Evolutionary conservation across 2,888 invertebrate genomes (phyloP), one percentile per base, ranked within the genome.

Genomic region (Agriopis leucophaearia): DNA sequence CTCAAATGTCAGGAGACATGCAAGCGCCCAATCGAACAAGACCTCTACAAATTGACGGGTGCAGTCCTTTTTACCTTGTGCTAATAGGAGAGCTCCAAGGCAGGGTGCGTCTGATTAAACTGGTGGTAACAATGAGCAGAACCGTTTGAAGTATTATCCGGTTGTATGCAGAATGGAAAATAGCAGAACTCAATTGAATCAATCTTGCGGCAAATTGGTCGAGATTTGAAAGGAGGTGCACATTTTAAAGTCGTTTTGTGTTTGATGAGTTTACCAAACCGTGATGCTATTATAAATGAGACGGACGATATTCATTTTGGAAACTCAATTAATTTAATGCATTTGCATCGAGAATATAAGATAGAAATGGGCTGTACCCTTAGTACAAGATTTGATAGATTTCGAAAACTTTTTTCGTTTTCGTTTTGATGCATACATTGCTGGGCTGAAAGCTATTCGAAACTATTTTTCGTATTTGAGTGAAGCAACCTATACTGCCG

Each of bases 1-100:
- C 88, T 91, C 88, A 88, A 90, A 91, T 84, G 89, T 90, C 91
- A 91, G 81, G 86, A 91, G 90, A 91, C 87, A 89, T 84, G 81
- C 85, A 84, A 84, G 84, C 81, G 81, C 74, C 90, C 88, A 90
- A 75, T 78, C 72, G 77, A 82, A 74, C 73, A 60, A 80, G 90
- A 88, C 67, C 88, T 83, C 76, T 78, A 76, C 77, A 78, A 83
- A 77, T 83, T 82, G 82, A 83, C 81, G 76, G 73, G 73, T 77
- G 75, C 70, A 77, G 79, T 73, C 76, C 74, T 74, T 72, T 56
- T 60, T 44, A 42, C 69, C 68, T 77, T 71, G 69, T 74, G 65
- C 72, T 76, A 74, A 74, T 74, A 74, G 75, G 75, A 73, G 65
- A 71, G 70, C 70, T 75, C 68, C 74, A 77, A 76, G 75, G 69